Evolutionary conservation across 2,888 invertebrate species (phyloP).

Genomic region (Hyposoter didymator): DNA sequence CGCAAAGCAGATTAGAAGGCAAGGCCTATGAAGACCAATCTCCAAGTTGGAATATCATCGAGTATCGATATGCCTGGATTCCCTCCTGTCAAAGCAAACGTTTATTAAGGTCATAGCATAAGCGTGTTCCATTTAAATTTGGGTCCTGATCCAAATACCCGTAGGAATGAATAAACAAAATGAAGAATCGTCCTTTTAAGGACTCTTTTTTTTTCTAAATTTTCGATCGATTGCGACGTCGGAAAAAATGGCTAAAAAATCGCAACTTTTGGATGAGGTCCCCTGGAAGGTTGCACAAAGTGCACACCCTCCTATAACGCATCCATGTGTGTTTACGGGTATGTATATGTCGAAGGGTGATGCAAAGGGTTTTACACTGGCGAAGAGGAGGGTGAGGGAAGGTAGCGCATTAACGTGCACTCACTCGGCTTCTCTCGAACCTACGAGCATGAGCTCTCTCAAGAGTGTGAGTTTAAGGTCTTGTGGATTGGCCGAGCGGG

Average conservation of each 20-base stretch:
- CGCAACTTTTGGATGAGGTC: constrained; percentile 13
- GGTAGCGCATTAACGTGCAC: constrained; percentile 36
- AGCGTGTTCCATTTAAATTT: background rate
- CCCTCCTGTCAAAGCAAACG: background rate
- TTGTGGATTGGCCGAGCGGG: constrained; percentile 77
- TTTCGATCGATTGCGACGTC: constrained; percentile 13
- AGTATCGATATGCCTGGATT: background rate
- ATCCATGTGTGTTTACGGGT: background rate
- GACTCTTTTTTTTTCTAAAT: background rate
- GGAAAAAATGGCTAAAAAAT: constrained; percentile 7
- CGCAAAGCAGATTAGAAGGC: background rate
- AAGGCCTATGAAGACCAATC: background rate
- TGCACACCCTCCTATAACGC: background rate
- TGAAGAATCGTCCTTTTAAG: background rate
- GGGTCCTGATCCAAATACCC: background rate
- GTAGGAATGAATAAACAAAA: background rate
- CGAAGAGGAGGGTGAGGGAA: constrained; percentile 7
- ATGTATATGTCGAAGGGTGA: constrained; percentile 39
- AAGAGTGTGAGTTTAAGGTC: constrained; percentile 46
- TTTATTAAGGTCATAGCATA: background rate
- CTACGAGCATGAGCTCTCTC: constrained; percentile 18
- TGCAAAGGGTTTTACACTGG: constrained; percentile 57
- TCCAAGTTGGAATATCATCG: background rate
- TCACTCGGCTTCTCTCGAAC: constrained; percentile 17
- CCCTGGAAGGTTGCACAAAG: constrained; percentile 15